Conservation (phyloP, 2,797 vertebrate genomes). For the Malacoctenus gilli region DNA sequence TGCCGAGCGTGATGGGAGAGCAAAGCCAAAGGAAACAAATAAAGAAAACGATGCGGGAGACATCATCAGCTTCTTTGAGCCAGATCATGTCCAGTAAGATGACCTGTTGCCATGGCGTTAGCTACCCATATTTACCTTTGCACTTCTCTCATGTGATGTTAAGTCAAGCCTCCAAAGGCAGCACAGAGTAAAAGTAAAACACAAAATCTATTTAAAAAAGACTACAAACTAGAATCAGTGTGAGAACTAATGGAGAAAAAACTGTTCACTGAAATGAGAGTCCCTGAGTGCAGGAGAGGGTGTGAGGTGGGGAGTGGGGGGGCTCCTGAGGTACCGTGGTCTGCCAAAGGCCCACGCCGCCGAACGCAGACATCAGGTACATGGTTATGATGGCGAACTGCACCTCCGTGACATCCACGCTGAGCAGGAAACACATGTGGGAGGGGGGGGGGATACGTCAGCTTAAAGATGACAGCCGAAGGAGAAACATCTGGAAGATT, state of each 20-base stretch:
- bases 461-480: no score
- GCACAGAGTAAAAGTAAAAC: slow-evolving; percentile 86
- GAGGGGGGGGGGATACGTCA: neutral
- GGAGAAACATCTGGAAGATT: no score
- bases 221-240: slow-evolving; percentile 49
- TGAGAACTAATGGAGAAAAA: slow-evolving; percentile 26
- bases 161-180: slow-evolving; percentile 88
- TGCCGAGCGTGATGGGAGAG: slow-evolving; percentile 72
- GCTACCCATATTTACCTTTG: slow-evolving; percentile 90
- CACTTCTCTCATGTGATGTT: slow-evolving; percentile 79
- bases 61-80: slow-evolving; percentile 72
- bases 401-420: slow-evolving; percentile 96
- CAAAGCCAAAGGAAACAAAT: slow-evolving; percentile 56
- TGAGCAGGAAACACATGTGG: slow-evolving; percentile 66
- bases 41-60: slow-evolving; percentile 48
- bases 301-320: neutral
- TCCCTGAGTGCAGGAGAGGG: slow-evolving; percentile 30
- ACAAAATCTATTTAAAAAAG: slow-evolving; percentile 76
- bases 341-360: slow-evolving; percentile 90
- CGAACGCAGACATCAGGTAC: slow-evolving; percentile 89
- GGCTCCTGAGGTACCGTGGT: slow-evolving; percentile 79
- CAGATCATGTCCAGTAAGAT: slow-evolving; percentile 72
- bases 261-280: slow-evolving; percentile 47
- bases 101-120: slow-evolving; percentile 74
- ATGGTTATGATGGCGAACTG: slow-evolving; percentile 88